Evolutionary conservation across 2,113 vertebrate species (phyloP), one percentile per base, ranked within the genome.

Genomic region (Zosterops japonicus): DNA sequence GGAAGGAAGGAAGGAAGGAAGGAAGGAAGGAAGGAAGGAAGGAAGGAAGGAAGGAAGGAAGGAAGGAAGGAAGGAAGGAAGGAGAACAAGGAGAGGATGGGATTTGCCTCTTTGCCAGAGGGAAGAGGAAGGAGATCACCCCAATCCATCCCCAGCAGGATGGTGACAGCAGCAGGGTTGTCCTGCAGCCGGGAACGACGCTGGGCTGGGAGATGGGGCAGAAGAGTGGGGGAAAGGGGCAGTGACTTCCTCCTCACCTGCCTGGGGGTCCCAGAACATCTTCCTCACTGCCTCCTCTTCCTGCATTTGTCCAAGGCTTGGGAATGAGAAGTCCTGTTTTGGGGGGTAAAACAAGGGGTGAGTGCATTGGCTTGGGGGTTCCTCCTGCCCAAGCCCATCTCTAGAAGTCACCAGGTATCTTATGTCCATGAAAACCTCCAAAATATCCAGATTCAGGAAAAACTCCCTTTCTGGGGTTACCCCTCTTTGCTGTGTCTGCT

Each of bases 91-190:
- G 21, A 49, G 11, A 49, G 20, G 39, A 36, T 50, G 28, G 14
- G 28, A 53, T 71, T 41, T 53, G 14, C 21, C 28, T 71, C 68
- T 4, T 1, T 41, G 68, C 28, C 49, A 24, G 49, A 41, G 15
- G 28, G 36, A 71, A 71, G 16, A 12, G 50, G 8, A 50, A 50
- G 8, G 49, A 52, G 25, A 52, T 52, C 8, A 5, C 50, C 14
- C 50, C 25, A 52, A 15, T 52, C 8, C 14, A 8, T 28, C 25
- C 50, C 50, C 6, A 24, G 12, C 70, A 56, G 7, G 17, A 72
- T 42, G 42, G 42, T 17, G 16, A 16, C 42, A 42, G 42, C 2
- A 2, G 49, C 0, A 16, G 16, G 42, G 2, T 11, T 4, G 4
- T 42, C 42, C 42, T 42, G 24, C 53, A 57, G 31, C 44, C 2